Evolutionary conservation across 2,888 invertebrate genomes (phyloP), one percentile per base, ranked within the genome.

Genomic region (Neocrepidodera transversa): DNA sequence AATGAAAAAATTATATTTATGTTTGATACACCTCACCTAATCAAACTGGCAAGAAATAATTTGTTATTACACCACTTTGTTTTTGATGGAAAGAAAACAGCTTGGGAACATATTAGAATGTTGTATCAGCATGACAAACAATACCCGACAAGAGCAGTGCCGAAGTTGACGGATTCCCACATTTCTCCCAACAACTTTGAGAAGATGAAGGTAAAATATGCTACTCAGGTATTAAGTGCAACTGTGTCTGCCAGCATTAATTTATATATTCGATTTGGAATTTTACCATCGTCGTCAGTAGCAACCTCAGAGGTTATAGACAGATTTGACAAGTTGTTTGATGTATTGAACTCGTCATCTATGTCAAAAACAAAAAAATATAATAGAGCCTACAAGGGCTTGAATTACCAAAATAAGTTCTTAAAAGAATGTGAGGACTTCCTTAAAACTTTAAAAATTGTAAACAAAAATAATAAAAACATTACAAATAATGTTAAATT

Each of bases 191-290:
- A 11, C 8, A 47, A 49, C 43, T 67, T 70, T 56, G 53, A 68
- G 51, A 69, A 64, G 52, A 66, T 67, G 67, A 64, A 62, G 26
- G 68, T 69, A 1, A 66, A 65, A 26, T 58, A 52, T 47, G 69
- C 69, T 7, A 36, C 49, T 1, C 68, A 69, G 60, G 40, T 68
- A 23, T 58, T 68, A 2, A 68, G 69, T 59, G 20, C 38, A 13
- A 64, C 68, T 23, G 66, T 69, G 4, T 59, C 67, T 45, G 50
- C 62, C 14, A 60, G 49, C 11, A 36, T 71, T 38, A 55, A 57
- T 28, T 58, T 52, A 5, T 63, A 64, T 47, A 42, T 67, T 8
- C 35, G 35, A 10, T 48, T 48, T 32, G 16, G 28, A 8, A 10
- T 5, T 17, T 35, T 58, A 28, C 52, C 58, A 8, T 7, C 20